Evolutionary conservation across 2,797 vertebrate genomes (phyloP).

Genomic region (Thripadectes ignobilis): DNA sequence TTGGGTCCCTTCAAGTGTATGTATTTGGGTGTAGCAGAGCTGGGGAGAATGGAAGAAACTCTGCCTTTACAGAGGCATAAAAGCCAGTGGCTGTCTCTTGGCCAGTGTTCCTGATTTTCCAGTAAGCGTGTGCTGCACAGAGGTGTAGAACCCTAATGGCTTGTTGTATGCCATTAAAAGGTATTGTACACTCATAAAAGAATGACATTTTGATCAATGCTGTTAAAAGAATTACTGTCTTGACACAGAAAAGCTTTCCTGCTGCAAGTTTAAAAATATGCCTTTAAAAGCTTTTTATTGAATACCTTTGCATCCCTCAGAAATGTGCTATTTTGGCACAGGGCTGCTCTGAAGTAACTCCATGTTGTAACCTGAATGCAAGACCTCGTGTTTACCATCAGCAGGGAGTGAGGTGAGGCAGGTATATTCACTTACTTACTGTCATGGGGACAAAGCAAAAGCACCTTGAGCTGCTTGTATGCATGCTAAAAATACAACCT

Average conservation of each 20-base stretch:
- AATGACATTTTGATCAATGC: slow-evolving; percentile 96
- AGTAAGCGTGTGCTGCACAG: slow-evolving; percentile 80
- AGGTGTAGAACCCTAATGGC: slow-evolving; percentile 88
- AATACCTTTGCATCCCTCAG: slow-evolving; percentile 90
- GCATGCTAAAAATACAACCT: slow-evolving; percentile 70
- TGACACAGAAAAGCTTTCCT: slow-evolving; percentile 98
- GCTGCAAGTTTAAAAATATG: slow-evolving; percentile 87
- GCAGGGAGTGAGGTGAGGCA: slow-evolving; percentile 51
- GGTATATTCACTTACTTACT: slow-evolving; percentile 64
- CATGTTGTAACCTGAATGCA: slow-evolving; percentile 70
- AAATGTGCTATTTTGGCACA: slow-evolving; percentile 86
- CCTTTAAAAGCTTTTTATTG: slow-evolving; percentile 93
- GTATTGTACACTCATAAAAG: slow-evolving; percentile 92
- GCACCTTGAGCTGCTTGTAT: slow-evolving; percentile 37
- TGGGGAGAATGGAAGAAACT: neutral
- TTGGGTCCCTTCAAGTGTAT: slow-evolving; percentile 48
- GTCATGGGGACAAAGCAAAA: slow-evolving; percentile 57
- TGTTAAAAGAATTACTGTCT: slow-evolving; percentile 95
- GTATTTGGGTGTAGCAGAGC: slow-evolving; percentile 44
- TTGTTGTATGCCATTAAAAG: slow-evolving; percentile 91
- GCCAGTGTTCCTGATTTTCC: slow-evolving; percentile 78
- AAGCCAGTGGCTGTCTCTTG: slow-evolving; percentile 72
- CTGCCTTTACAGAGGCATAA: slow-evolving; percentile 63
- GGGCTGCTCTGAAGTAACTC: slow-evolving; percentile 74
- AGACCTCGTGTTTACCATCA: slow-evolving; percentile 72